These are phyloP conservation scores for Hippocampus mohnikei DNA, from an alignment of 2,113 vertebrate genomes.

Conservation along the genomic window DNA sequence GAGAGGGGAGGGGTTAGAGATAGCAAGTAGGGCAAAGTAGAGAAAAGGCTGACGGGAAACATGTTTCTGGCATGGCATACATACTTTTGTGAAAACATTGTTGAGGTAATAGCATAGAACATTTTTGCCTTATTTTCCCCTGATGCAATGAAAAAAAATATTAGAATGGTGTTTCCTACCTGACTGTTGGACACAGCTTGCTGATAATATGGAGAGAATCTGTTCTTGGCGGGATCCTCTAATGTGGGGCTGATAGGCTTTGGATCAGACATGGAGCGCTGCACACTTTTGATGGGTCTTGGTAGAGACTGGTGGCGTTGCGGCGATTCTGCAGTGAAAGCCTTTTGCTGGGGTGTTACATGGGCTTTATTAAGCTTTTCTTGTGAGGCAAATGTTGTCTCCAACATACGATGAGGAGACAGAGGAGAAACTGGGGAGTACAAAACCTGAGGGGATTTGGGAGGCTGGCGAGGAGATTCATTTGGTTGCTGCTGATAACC, in stretches of 20 bases:
- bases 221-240: constrained; percentile 87
- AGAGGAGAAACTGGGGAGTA: constrained; percentile 95
- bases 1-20: constrained; percentile 1
- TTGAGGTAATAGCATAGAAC: background rate
- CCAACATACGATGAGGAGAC: constrained; percentile 92
- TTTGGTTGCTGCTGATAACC: constrained; percentile 86
- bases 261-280: constrained; percentile 95
- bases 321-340: constrained; percentile 82
- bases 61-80: constrained; percentile 47
- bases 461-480: constrained; percentile 85
- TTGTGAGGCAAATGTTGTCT: constrained; percentile 88
- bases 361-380: constrained; percentile 97
- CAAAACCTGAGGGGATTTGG: constrained; percentile 96
- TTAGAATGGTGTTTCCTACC: constrained; percentile 71
- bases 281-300: constrained; percentile 94
- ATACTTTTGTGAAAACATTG: constrained; percentile 50
- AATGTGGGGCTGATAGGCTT: constrained; percentile 97
- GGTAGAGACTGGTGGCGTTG: constrained; percentile 90
- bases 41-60: constrained; percentile 34
- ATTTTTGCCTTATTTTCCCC: background rate
- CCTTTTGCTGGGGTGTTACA: constrained; percentile 96
- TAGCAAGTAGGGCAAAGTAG: constrained; percentile 18
- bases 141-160: background rate
- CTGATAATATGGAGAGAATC: constrained; percentile 91
- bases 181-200: constrained; percentile 84